A percentile compares a stretch with the other conserved stretches of the same genome.
Conservation (phyloP, 2,888 invertebrate genomes). For the Neoitamus cyanurus region DNA sequence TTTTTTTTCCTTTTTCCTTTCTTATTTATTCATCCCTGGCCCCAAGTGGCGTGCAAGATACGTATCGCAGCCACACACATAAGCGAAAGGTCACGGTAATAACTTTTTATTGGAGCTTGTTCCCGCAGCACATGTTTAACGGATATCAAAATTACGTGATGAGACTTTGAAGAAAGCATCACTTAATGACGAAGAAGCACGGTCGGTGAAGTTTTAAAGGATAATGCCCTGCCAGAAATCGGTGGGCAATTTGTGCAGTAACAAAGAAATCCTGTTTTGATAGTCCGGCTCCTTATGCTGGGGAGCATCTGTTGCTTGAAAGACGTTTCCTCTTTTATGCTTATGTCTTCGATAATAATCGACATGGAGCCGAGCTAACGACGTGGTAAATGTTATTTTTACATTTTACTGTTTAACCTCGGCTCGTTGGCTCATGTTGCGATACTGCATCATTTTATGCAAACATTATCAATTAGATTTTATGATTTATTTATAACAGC, state of each 20-base stretch:
- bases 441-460: no score
- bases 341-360: conserved; percentile 10
- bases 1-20: not conserved
- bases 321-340: not conserved
- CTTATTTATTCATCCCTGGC: not conserved
- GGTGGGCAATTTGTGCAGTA: conserved; percentile 1
- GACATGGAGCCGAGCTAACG: not conserved
- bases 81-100: not conserved
- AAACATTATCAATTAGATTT: no score
- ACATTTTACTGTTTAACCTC: not conserved
- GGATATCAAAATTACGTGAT: conserved; percentile 37
- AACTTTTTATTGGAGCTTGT: not conserved
- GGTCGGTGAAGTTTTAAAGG: not conserved
- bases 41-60: not conserved
- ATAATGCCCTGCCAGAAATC: not conserved
- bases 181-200: not conserved
- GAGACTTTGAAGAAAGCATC: conserved; percentile 5
- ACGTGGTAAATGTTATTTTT: not conserved
- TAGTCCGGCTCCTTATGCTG: not conserved
- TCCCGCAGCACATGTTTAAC: not conserved
- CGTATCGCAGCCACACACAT: not conserved
- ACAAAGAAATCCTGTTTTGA: conserved; percentile 10
- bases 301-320: conserved; percentile 7
- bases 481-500: no score
- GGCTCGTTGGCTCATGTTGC: no score